Percentiles rank a stretch among this genome's conserved stretches.
phyloP scores from a whole-genome alignment of 1,140 invertebrate genomes.

The Drosophila navojoa region DNA sequence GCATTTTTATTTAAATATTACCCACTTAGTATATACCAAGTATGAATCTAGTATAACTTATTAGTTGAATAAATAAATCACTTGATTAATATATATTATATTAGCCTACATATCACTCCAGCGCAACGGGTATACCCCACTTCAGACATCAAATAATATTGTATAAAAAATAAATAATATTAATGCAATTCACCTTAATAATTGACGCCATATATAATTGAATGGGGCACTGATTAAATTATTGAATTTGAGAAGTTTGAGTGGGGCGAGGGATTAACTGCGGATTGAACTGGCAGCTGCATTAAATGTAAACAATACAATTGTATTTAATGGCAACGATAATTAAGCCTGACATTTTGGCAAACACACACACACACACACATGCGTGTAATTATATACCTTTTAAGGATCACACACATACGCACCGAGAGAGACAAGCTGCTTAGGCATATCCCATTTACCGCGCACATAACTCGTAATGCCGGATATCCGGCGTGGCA shows the following conservation, averaged over 20 bases:
- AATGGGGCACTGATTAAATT: slow-evolving; percentile 27
- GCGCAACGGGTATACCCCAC: background rate
- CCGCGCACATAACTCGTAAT: slow-evolving; percentile 49
- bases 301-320: slow-evolving; percentile 22
- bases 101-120: too few species aligned
- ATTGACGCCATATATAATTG: slow-evolving; percentile 22
- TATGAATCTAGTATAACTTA: too few species aligned
- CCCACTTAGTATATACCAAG: too few species aligned
- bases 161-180: background rate
- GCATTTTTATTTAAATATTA: too few species aligned
- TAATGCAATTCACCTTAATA: slow-evolving; percentile 1
- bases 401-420: background rate
- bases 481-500: slow-evolving; percentile 47
- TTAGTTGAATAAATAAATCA: too few species aligned
- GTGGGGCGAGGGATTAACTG: slow-evolving; percentile 15
- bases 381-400: background rate
- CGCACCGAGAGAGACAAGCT: background rate
- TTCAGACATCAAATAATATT: background rate
- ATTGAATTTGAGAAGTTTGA: slow-evolving; percentile 32
- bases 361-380: slow-evolving; percentile 17
- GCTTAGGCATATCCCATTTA: slow-evolving; percentile 37
- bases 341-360: slow-evolving; percentile 39
- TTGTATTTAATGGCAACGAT: slow-evolving; percentile 32
- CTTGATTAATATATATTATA: too few species aligned
- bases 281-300: slow-evolving; percentile 14